These are phyloP conservation scores for Leuctra nigra DNA, from an alignment of 2,888 invertebrate genomes.

Conservation along the genomic window DNA sequence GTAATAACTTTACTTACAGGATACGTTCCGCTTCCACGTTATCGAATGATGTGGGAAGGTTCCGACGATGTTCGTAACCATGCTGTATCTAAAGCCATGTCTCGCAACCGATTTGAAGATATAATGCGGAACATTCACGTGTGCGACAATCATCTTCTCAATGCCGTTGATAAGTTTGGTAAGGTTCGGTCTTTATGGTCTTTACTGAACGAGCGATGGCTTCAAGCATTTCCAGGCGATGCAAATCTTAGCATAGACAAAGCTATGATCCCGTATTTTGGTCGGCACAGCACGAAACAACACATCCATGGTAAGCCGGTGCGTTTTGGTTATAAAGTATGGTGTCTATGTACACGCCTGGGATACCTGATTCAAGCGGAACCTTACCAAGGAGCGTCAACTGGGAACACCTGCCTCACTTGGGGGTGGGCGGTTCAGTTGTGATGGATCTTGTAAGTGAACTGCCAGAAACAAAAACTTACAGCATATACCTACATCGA, in stretches of 20 bases:
- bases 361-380: neutral
- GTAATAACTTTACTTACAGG: too few species aligned
- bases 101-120: constrained; percentile 1
- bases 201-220: neutral
- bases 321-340: constrained; percentile 31
- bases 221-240: constrained; percentile 22
- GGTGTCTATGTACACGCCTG: constrained; percentile 15
- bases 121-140: neutral
- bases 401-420: neutral
- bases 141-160: neutral
- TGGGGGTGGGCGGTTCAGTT: neutral
- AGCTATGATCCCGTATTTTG: constrained; percentile 37
- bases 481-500: neutral
- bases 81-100: neutral
- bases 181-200: neutral
- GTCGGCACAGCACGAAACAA: constrained; percentile 29
- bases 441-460: neutral
- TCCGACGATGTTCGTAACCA: neutral
- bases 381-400: neutral
- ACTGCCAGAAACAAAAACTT: neutral
- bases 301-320: constrained; percentile 31
- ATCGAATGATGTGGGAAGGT: neutral
- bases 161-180: neutral
- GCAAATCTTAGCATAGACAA: constrained; percentile 35
- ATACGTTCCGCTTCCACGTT: too few species aligned